Base-by-base conservation (phyloP, 2,797 vertebrate species). In the Liparis tanakae region DNA sequence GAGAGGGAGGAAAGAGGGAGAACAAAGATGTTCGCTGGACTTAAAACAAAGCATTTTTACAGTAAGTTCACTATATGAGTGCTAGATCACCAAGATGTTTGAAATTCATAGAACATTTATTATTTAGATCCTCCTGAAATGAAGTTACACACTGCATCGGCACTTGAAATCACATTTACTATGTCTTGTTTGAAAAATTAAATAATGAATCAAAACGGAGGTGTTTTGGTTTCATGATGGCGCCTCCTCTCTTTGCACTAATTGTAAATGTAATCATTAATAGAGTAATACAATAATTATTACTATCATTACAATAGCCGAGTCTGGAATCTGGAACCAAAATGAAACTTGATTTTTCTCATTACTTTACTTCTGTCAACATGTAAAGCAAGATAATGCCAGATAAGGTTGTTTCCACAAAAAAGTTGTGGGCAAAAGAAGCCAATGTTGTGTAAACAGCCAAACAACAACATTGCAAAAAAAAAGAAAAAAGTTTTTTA, bases 31-130 rank as follows among this genome's bases (percentile, higher is more conserved):
- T 65, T 51, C 14, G 15, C 18, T 43, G 22, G 25, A 72, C 25
- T 67, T 65, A 50, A 58, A 76, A 64, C 12, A 30, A 22, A 30
- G 13, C 15, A 34, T 60, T 65, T 72, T 6, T 48, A n/a, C n/a
- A n/a, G n/a, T n/a, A 51, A 51, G 9, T 65, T 55, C 55, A 39
- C 57, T 33, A 10, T 14, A 43, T 22, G 30, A 56, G 41, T 46
- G 5, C 15, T 7, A 18, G 34, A 51, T 59, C 56, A 39, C 5
- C 15, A 13, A 25, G 48, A 20, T 0, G 1, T 62, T 48, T 63
- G 43, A 43, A 51, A 34, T 56, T 57, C 4, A 36, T 22, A 3
- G 15, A 69, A 44, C 51, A 78, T 6, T 61, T 57, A 36, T 59
- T 4, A 66, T 18, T 71, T 22, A 36, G 22, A 3, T 22, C 6